phyloP scores from a whole-genome alignment of 2,113 vertebrate species.

The Rhineura floridana region DNA sequence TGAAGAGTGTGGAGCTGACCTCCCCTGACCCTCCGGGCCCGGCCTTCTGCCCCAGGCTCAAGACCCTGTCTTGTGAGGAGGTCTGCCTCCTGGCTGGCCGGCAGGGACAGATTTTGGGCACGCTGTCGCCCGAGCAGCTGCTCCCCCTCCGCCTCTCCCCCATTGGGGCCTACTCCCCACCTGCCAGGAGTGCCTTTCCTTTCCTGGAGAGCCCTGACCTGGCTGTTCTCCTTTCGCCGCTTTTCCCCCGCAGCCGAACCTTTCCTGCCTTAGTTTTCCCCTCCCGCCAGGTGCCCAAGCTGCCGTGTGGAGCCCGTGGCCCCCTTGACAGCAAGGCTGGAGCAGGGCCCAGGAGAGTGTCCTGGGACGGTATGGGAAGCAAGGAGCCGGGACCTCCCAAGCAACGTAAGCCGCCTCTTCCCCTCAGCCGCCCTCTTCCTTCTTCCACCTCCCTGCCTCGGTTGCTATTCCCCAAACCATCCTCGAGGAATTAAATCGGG shows the following conservation, averaged over 20 bases:
- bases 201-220: constrained; percentile 75
- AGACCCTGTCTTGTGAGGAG: constrained; percentile 33
- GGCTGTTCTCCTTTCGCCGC: constrained; percentile 83
- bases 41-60: constrained; percentile 5
- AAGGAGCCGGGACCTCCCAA: constrained; percentile 59
- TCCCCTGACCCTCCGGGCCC: neutral
- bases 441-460: neutral
- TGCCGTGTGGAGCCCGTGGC: constrained; percentile 17
- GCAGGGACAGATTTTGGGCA: neutral
- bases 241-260: constrained; percentile 88
- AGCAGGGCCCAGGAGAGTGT: neutral
- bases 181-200: constrained; percentile 76
- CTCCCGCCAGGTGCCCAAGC: constrained; percentile 67
- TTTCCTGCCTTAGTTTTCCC: constrained; percentile 77
- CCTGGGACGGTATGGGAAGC: constrained; percentile 64
- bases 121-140: constrained; percentile 67
- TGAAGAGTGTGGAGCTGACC: constrained; percentile 2
- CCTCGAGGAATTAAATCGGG: neutral
- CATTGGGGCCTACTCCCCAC: constrained; percentile 87
- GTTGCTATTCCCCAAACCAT: neutral
- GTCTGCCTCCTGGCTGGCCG: constrained; percentile 19
- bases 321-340: neutral
- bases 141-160: constrained; percentile 86
- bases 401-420: constrained; percentile 64
- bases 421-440: neutral